Base-by-base conservation (phyloP, 2,888 invertebrate species). In the Oxytorus armatus region DNA sequence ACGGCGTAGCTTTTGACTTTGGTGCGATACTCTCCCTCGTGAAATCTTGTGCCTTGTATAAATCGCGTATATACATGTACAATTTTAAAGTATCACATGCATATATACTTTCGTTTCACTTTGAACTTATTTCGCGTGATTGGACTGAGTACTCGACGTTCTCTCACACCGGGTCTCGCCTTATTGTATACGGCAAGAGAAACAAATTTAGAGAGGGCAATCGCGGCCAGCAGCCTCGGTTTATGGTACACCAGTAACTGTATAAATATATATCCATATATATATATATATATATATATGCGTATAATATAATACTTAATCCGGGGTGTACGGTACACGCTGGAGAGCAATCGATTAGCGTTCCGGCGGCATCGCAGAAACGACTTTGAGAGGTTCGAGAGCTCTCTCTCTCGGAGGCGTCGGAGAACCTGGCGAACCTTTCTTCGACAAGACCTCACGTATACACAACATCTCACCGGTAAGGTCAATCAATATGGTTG, bases 401-500 rank as follows among this genome's bases (percentile, higher is more conserved):
- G 29, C 18, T n/a, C 16, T n/a, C n/a, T n/a, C n/a, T n/a, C n/a
- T n/a, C n/a, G n/a, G n/a, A n/a, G n/a, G 36, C 51, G 68, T 29
- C 18, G n/a, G 11, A 47, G 68, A 53, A 18, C 49, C 18, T n/a
- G n/a, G n/a, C 63, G 49, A 49, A 59, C 23, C 51, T 47, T 39
- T 47, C 63, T 72, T 74, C 39, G 57, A 2, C 57, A 18, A 77
- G 77, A 81, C 83, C 81, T 84, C 84, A 81, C 84, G 83, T 86
- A 77, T 82, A 80, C 61, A 81, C 61, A 81, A 73, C 69, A 69
- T 77, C 74, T 66, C 74, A 42, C 79, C 69, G 77, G 81, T 79
- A 84, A 85, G 86, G 84, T 87, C 85, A 85, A 85, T 83, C 83
- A 86, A 86, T 87, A 85, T 82, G 79, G 74, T 70, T 82, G 83